These are phyloP conservation scores for Macrobrachium nipponense DNA, from an alignment of 1,140 invertebrate genomes.

Conservation along the genomic window DNA sequence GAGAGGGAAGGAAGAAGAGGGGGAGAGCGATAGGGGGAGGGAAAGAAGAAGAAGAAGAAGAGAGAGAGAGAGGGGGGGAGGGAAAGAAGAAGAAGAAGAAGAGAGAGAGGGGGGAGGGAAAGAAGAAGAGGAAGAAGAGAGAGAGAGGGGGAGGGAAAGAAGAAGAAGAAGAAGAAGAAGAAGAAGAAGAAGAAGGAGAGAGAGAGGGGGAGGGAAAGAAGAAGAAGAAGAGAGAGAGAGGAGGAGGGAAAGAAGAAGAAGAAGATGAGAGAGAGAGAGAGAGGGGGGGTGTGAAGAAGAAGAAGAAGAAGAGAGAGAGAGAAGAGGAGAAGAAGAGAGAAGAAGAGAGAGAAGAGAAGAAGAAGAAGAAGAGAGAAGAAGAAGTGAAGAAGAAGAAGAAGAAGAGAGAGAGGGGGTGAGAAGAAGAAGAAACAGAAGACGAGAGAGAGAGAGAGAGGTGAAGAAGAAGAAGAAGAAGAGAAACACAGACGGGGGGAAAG, in stretches of 20 bases:
- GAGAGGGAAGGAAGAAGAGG: not conserved
- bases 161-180: too few relatives aligned
- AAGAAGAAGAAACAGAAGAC: not conserved
- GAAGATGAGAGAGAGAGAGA: not conserved
- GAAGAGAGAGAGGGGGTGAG: not conserved
- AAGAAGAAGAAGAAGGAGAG: too few relatives aligned
- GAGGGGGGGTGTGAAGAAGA: not conserved
- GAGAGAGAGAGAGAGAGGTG: not conserved
- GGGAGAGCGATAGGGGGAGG: not conserved
- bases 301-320: not conserved
- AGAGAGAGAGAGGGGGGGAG: not conserved
- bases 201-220: too few relatives aligned
- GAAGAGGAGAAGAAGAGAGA: not conserved
- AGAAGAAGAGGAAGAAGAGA: not conserved
- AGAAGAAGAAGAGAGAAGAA: not conserved
- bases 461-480: not conserved
- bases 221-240: not conserved
- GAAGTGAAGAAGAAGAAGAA: too few relatives aligned
- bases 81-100: not conserved
- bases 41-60: not conserved
- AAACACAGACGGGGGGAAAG: too few relatives aligned
- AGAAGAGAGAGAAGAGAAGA: not conserved
- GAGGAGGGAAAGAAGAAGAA: not conserved
- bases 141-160: not conserved
- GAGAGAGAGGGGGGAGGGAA: not conserved